Percentiles rank a stretch among this genome's conserved stretches.
These are phyloP conservation scores for Tautogolabrus adspersus DNA, from an alignment of 2,113 vertebrate species.

Conservation along the genomic window DNA sequence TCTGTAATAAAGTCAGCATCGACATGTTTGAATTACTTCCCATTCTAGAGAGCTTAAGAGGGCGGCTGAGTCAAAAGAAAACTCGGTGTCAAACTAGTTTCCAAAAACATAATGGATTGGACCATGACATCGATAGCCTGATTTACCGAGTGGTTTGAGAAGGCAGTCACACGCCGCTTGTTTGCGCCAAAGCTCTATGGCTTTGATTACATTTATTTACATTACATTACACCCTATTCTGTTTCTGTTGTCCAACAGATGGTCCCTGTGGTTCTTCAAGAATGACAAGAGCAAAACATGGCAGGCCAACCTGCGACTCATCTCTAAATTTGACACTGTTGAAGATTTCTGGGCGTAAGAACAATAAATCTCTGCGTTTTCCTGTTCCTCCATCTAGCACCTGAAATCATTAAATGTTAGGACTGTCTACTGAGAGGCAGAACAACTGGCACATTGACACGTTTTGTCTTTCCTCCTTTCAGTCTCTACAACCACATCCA, in stretches of 20 bases:
- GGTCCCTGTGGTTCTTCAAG: conserved; percentile 99
- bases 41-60: conserved; percentile 5
- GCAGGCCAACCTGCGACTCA: conserved; percentile 98
- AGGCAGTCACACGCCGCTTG: no score
- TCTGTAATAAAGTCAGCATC: background rate
- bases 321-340: conserved; percentile 98
- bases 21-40: background rate
- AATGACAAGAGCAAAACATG: conserved; percentile 99
- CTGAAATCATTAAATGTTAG: conserved; percentile 18
- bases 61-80: background rate
- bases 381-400: background rate
- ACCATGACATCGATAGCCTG: background rate
- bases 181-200: no score
- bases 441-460: conserved; percentile 1
- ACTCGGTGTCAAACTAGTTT: background rate
- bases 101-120: conserved; percentile 7
- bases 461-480: conserved; percentile 44
- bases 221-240: conserved; percentile 21
- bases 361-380: conserved; percentile 35
- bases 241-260: conserved; percentile 82
- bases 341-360: conserved; percentile 99
- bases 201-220: conserved; percentile 13
- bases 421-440: background rate
- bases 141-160: no score
- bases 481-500: conserved; percentile 99